phyloP scores from a whole-genome alignment of 35 echinoderm and acorn worm genomes.

The Amphiura filiformis region DNA sequence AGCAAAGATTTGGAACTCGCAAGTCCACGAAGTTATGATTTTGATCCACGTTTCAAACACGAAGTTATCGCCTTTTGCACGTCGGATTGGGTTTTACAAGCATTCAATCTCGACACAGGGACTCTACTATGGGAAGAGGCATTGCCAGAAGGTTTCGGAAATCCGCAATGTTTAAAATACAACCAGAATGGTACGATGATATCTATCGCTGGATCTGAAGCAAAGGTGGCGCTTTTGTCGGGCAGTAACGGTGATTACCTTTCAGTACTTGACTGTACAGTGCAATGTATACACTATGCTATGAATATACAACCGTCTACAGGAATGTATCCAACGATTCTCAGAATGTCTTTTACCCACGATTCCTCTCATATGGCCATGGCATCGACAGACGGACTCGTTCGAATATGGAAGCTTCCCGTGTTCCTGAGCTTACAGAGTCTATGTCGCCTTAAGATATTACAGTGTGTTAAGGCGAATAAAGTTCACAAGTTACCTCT shows the following conservation, averaged over 20 bases:
- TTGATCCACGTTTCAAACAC: constrained; percentile 64
- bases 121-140: constrained; percentile 10
- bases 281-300: constrained; percentile 66
- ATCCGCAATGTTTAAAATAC: constrained; percentile 63
- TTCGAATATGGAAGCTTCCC: constrained; percentile 16
- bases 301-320: constrained; percentile 43
- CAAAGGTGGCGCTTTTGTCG: constrained; percentile 56
- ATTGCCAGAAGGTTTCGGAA: constrained; percentile 41
- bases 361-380: constrained; percentile 69
- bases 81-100: constrained; percentile 31
- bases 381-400: constrained; percentile 58
- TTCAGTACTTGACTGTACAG: constrained; percentile 50
- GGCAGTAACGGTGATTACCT: constrained; percentile 30
- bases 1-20: constrained; percentile 28
- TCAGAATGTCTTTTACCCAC: constrained; percentile 62
- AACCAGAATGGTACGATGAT: constrained; percentile 62
- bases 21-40: constrained; percentile 64
- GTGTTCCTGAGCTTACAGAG: constrained; percentile 46
- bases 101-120: constrained; percentile 54
- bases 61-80: constrained; percentile 69
- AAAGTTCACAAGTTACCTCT: constrained; percentile 68
- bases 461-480: constrained; percentile 61
- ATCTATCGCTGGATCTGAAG: constrained; percentile 67
- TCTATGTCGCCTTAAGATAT: constrained; percentile 59
- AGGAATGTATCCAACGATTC: constrained; percentile 46